Conservation (phyloP, 2,113 vertebrate species). For the Oncorhynchus tshawytscha region DNA sequence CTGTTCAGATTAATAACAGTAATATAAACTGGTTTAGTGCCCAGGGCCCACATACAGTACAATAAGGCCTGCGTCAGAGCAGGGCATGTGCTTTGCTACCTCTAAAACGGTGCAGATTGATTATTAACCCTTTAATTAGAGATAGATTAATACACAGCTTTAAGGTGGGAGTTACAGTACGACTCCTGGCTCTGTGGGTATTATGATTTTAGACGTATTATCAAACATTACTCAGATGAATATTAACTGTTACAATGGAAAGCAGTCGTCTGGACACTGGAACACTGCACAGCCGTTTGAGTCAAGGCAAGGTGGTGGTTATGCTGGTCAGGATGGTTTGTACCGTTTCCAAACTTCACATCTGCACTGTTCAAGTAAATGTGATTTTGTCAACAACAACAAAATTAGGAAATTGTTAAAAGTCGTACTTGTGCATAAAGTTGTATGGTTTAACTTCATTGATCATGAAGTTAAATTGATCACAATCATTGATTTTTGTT, state of each 20-base stretch:
- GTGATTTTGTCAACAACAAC: too few relatives aligned
- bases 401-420: too few relatives aligned
- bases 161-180: background rate
- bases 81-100: background rate
- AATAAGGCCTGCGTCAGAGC: background rate
- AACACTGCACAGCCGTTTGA: constrained; percentile 32
- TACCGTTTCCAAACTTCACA: too few relatives aligned
- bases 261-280: constrained; percentile 22
- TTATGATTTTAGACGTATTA: constrained; percentile 15
- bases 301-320: background rate
- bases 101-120: constrained; percentile 37
- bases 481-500: too few relatives aligned
- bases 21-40: background rate
- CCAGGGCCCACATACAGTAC: background rate
- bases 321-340: too few relatives aligned
- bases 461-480: too few relatives aligned
- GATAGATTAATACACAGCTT: constrained; percentile 52
- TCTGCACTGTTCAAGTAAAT: too few relatives aligned
- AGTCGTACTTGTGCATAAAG: too few relatives aligned
- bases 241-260: constrained; percentile 18
- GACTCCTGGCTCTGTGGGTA: constrained; percentile 11
- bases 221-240: constrained; percentile 49
- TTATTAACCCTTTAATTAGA: constrained; percentile 52
- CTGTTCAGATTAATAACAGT: background rate
- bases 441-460: too few relatives aligned